These are phyloP conservation scores for Cydia fagiglandana DNA, from an alignment of 1,140 invertebrate genomes.

Conservation along the genomic window DNA sequence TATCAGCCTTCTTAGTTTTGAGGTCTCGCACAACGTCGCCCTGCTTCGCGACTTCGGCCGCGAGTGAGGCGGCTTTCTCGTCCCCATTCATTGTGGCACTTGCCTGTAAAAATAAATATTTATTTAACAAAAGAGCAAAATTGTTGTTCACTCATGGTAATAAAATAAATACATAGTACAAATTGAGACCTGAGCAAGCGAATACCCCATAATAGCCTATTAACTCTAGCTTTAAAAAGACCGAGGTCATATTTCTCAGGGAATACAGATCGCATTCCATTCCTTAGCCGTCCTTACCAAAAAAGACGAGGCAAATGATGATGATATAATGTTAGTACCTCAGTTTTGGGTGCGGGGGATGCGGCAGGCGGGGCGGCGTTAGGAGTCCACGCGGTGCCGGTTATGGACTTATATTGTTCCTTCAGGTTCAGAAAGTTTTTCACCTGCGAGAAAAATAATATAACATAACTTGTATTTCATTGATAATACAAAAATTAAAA, in stretches of 20 bases:
- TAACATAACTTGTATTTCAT: no score
- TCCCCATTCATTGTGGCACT: slow-evolving; percentile 48
- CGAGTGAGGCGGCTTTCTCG: slow-evolving; percentile 43
- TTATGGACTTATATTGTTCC: slow-evolving; percentile 83
- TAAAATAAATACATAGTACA: no score
- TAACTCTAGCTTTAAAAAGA: no score
- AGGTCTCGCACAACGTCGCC: slow-evolving; percentile 87
- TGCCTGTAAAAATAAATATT: slow-evolving; percentile 15
- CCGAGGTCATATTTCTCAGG: no score
- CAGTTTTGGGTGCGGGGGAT: slow-evolving; percentile 11
- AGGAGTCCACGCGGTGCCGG: slow-evolving; percentile 84
- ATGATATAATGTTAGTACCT: not conserved
- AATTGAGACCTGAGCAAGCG: no score
- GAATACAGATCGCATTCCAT: no score
- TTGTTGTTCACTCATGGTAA: no score
- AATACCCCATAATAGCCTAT: no score
- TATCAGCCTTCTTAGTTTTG: slow-evolving; percentile 85
- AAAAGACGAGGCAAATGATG: no score
- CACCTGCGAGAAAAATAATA: slow-evolving; percentile 74
- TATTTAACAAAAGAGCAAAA: no score
- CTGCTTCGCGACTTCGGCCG: slow-evolving; percentile 78
- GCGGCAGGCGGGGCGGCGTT: slow-evolving; percentile 46
- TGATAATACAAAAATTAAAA: no score
- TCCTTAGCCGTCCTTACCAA: no score
- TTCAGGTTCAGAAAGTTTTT: slow-evolving; percentile 86